phyloP scores from a whole-genome alignment of 2,113 vertebrate genomes.

The Montifringilla adamsi region DNA sequence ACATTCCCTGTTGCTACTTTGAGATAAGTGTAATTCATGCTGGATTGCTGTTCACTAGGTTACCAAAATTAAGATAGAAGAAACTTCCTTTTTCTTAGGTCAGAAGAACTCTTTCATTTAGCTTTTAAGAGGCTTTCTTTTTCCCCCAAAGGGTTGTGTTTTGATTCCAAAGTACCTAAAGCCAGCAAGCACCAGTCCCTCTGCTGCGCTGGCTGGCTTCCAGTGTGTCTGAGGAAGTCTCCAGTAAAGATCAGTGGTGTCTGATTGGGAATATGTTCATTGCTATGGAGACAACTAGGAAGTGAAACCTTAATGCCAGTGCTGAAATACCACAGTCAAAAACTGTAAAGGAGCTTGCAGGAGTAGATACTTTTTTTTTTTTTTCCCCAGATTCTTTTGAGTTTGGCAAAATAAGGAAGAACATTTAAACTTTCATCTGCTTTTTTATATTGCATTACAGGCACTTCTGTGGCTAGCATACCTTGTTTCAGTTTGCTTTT shows the following conservation, averaged over 20 bases:
- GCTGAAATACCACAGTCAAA: background rate
- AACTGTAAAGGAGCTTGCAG: background rate
- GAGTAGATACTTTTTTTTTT: background rate
- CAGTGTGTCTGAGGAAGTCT: background rate
- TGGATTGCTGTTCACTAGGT: background rate
- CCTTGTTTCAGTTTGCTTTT: background rate
- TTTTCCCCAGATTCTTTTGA: background rate
- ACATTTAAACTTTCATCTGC: background rate
- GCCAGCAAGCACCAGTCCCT: background rate
- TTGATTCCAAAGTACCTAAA: background rate
- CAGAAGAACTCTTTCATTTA: background rate
- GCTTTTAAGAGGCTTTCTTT: background rate
- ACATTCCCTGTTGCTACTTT: background rate
- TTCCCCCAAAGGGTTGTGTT: background rate
- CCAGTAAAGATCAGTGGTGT: background rate
- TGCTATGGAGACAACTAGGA: background rate
- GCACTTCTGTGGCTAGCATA: background rate
- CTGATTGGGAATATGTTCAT: background rate
- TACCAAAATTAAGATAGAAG: background rate
- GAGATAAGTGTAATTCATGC: background rate
- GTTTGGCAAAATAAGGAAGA: background rate
- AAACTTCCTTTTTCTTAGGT: background rate
- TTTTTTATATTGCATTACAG: background rate
- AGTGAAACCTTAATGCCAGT: background rate
- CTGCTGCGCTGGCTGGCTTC: background rate